Evolutionary conservation across 1,140 invertebrate species (phyloP).

Genomic region (Brachionus manjavacas): DNA sequence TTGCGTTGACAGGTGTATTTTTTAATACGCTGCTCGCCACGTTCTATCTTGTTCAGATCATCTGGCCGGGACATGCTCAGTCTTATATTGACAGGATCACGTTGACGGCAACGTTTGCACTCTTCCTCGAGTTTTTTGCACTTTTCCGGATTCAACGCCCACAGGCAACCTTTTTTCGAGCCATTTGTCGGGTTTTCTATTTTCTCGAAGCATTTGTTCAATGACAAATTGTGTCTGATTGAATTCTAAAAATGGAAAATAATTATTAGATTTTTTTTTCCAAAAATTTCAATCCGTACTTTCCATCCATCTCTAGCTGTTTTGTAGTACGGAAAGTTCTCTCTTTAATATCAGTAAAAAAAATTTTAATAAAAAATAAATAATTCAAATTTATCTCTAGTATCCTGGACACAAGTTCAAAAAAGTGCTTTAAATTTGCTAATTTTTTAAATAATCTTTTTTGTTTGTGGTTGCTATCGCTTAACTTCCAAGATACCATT

Average conservation of each 20-base stretch:
- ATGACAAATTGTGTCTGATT: constrained; percentile 85
- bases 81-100: constrained; percentile 71
- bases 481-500: not conserved
- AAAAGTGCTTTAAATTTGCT: not conserved
- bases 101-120: constrained; percentile 88
- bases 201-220: constrained; percentile 96
- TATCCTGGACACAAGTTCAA: not conserved
- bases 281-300: constrained; percentile 48
- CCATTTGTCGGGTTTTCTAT: constrained; percentile 70
- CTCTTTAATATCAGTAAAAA: constrained; percentile 65
- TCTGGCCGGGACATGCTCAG: constrained; percentile 80
- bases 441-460: not conserved
- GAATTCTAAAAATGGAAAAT: constrained; percentile 65
- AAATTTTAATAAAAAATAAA: constrained; percentile 41
- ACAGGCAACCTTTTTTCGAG: constrained; percentile 71
- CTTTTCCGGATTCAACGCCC: constrained; percentile 91
- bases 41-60: constrained; percentile 42
- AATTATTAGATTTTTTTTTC: not conserved
- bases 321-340: constrained; percentile 95
- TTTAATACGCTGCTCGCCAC: constrained; percentile 36
- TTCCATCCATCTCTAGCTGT: constrained; percentile 95
- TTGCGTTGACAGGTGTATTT: constrained; percentile 39
- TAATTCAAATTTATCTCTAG: not conserved
- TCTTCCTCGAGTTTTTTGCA: constrained; percentile 94
- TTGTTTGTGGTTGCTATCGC: not conserved